phyloP scores from a whole-genome alignment of 2,888 invertebrate genomes.

The Plemyria rubiginata region DNA sequence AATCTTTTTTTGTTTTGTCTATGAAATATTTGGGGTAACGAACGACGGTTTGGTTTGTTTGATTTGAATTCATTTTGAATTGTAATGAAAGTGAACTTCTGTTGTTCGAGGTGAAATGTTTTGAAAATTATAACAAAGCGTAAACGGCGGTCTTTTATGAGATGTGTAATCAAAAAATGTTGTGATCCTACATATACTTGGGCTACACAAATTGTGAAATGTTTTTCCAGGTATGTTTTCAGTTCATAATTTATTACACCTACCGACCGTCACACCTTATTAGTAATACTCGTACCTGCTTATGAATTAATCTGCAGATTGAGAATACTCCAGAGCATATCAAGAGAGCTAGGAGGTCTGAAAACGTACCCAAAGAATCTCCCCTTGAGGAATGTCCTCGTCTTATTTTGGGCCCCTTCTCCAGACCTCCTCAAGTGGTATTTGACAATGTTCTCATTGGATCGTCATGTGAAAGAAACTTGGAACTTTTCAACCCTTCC shows the following conservation, averaged over 20 bases:
- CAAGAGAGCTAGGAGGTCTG: constrained; percentile 61
- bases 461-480: constrained; percentile 76
- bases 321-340: constrained; percentile 80
- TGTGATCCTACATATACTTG: constrained; percentile 8
- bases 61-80: too few relatives aligned
- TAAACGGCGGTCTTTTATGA: not conserved
- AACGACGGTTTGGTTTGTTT: constrained; percentile 9
- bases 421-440: constrained; percentile 87
- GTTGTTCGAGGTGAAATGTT: not conserved
- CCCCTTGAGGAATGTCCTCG: constrained; percentile 78
- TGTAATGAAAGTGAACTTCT: constrained; percentile 13
- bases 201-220: constrained; percentile 42
- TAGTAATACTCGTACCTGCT: not conserved
- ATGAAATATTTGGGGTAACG: constrained; percentile 16
- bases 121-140: constrained; percentile 10
- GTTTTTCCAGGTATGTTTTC: constrained; percentile 65
- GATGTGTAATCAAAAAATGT: constrained; percentile 13
- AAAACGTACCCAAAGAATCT: constrained; percentile 57
- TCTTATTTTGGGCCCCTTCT: constrained; percentile 87
- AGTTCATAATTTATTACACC: not conserved
- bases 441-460: constrained; percentile 88
- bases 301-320: constrained; percentile 62
- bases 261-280: not conserved
- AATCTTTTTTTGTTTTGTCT: constrained; percentile 17
- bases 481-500: constrained; percentile 86